Conservation (phyloP, 2,888 invertebrate species). For the Cyclophora punctaria region DNA sequence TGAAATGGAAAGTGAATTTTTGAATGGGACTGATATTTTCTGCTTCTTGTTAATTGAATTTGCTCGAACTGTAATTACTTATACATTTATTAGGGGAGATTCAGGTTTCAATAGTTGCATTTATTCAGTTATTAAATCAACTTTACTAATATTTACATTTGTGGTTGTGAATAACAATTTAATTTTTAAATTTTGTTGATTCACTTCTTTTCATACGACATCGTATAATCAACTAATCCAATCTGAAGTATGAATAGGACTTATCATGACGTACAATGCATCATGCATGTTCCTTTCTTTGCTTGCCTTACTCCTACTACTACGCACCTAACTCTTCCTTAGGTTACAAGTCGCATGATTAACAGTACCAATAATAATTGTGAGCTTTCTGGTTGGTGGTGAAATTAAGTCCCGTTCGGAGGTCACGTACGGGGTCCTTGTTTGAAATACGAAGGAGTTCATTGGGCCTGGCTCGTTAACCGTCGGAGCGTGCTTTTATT, state of each 20-base stretch:
- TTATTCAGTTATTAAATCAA: too few species aligned
- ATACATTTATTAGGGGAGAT: too few species aligned
- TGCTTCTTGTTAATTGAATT: slow-evolving; percentile 22
- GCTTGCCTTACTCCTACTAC: too few species aligned
- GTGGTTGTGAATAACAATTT: too few species aligned
- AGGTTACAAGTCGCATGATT: slow-evolving; percentile 7
- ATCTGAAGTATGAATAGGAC: too few species aligned
- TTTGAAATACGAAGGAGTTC: slow-evolving; percentile 72
- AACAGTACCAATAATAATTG: slow-evolving; percentile 47
- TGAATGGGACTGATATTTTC: slow-evolving; percentile 15
- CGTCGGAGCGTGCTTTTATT: slow-evolving; percentile 73
- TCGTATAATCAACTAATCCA: too few species aligned
- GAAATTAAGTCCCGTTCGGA: slow-evolving; percentile 53
- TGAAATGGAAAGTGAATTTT: slow-evolving; percentile 30
- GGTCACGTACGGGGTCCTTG: slow-evolving; percentile 67
- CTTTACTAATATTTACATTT: too few species aligned
- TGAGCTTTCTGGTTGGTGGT: slow-evolving; percentile 56
- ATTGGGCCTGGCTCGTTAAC: slow-evolving; percentile 71
- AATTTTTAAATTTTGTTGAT: too few species aligned
- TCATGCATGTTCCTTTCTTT: background rate
- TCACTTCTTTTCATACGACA: too few species aligned
- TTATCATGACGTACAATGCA: slow-evolving; percentile 3
- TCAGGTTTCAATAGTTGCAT: too few species aligned
- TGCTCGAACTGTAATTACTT: slow-evolving; percentile 12
- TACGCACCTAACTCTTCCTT: too few species aligned